phyloP scores from a whole-genome alignment of 1,140 invertebrate genomes.

The Neodiprion pinetum region DNA sequence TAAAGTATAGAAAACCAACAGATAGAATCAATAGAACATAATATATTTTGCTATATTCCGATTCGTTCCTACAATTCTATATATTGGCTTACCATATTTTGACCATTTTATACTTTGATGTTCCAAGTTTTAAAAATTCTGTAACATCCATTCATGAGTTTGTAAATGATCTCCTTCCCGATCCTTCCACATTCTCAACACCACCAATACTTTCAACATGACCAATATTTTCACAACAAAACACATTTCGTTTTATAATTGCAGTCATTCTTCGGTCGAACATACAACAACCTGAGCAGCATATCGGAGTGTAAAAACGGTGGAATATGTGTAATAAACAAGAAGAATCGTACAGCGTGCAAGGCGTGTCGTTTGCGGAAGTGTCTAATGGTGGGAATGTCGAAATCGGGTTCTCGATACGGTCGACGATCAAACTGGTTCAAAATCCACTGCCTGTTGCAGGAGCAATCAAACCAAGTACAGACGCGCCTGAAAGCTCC shows the following conservation, averaged over 20 bases:
- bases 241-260: slow-evolving; percentile 61
- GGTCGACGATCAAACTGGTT: slow-evolving; percentile 91
- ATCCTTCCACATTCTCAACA: too few species aligned
- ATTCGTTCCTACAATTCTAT: too few species aligned
- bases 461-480: slow-evolving; percentile 70
- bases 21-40: too few species aligned
- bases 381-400: slow-evolving; percentile 93
- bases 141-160: too few species aligned
- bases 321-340: slow-evolving; percentile 92
- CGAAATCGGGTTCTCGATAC: slow-evolving; percentile 88
- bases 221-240: slow-evolving; percentile 37
- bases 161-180: too few species aligned
- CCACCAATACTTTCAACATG: not conserved
- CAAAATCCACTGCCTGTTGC: slow-evolving; percentile 88
- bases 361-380: slow-evolving; percentile 92
- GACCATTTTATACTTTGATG: too few species aligned
- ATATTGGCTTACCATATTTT: too few species aligned
- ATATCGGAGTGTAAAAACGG: slow-evolving; percentile 93
- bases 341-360: slow-evolving; percentile 93
- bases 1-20: too few species aligned
- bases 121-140: too few species aligned
- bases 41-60: too few species aligned
- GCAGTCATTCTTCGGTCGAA: slow-evolving; percentile 96
- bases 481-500: slow-evolving; percentile 50
- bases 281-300: slow-evolving; percentile 92